These are phyloP conservation scores for Zaprionus davidi DNA, from an alignment of 1,140 invertebrate genomes.

Conservation along the genomic window DNA sequence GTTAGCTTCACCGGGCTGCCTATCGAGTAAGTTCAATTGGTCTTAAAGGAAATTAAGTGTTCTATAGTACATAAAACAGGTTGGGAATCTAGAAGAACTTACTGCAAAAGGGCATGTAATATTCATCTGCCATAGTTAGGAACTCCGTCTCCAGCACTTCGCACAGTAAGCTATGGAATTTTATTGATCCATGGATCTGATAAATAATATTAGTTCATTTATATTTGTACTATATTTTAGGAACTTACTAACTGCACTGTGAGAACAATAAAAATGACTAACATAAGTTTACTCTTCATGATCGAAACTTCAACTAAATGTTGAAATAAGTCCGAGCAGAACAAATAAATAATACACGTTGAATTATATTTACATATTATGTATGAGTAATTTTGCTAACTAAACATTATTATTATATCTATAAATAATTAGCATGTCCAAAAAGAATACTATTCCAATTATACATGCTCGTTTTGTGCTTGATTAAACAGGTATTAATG, in stretches of 20 bases:
- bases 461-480: background rate
- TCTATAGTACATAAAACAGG: background rate
- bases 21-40: background rate
- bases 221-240: background rate
- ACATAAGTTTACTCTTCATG: background rate
- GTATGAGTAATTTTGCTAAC: no score
- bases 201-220: background rate
- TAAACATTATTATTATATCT: no score
- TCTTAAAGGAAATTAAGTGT: background rate
- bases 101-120: background rate
- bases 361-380: no score
- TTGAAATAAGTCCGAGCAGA: background rate
- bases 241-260: background rate
- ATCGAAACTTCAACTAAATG: background rate
- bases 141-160: background rate
- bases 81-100: background rate
- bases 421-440: no score
- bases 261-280: background rate
- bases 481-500: background rate
- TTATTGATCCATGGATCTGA: background rate
- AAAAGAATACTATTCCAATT: background rate
- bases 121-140: background rate
- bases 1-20: background rate
- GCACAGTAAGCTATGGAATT: background rate
- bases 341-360: background rate